Conservation (phyloP, 2,888 invertebrate genomes). For the Cremastobaeus sp. region DNA sequence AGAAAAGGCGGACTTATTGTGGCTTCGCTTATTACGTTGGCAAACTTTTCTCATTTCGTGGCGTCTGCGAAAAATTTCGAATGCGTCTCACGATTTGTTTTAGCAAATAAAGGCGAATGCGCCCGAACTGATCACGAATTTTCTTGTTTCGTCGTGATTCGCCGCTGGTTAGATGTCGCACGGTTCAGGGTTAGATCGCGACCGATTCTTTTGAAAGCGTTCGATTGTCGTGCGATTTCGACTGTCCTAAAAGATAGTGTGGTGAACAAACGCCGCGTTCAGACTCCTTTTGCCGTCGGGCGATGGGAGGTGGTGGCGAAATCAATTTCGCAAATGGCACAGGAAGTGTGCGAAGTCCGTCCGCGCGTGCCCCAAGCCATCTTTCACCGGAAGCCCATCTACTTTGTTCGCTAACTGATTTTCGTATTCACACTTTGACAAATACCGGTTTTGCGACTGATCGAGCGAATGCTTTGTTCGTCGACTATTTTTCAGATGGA, state of each 20-base stretch:
- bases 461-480: slow-evolving; percentile 18
- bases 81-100: slow-evolving; percentile 61
- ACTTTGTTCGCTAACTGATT: slow-evolving; percentile 41
- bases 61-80: slow-evolving; percentile 62
- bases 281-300: no score
- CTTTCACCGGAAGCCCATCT: slow-evolving; percentile 43
- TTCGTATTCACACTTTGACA: slow-evolving; percentile 50
- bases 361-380: slow-evolving; percentile 29
- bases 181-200: background rate
- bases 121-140: slow-evolving; percentile 5
- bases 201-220: slow-evolving; percentile 23
- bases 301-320: slow-evolving; percentile 24
- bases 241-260: slow-evolving; percentile 12
- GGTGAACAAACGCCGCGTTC: slow-evolving; percentile 27
- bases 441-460: slow-evolving; percentile 28
- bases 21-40: slow-evolving; percentile 70
- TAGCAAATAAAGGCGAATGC: slow-evolving; percentile 54
- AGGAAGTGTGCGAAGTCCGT: slow-evolving; percentile 49
- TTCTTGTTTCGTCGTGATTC: background rate
- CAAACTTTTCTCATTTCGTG: slow-evolving; percentile 74
- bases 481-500: slow-evolving; percentile 3
- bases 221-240: slow-evolving; percentile 31
- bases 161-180: background rate
- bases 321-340: slow-evolving; percentile 51
- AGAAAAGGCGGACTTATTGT: slow-evolving; percentile 46